phyloP scores from a whole-genome alignment of 2,888 invertebrate genomes.

The Scaptomyza cyrtandrae region DNA sequence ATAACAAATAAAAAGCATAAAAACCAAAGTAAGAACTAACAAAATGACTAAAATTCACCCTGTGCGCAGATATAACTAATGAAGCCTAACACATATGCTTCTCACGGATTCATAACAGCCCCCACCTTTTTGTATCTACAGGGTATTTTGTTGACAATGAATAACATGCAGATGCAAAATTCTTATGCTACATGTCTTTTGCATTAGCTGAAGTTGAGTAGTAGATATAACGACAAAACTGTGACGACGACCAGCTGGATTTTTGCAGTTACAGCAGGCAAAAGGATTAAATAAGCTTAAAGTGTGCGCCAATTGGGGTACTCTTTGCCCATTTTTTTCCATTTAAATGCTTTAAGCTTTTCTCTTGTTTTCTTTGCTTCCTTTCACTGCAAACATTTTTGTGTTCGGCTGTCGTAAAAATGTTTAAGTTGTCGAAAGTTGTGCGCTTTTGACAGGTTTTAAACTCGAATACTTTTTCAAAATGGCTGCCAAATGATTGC shows the following conservation, averaged over 20 bases:
- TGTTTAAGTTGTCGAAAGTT: constrained; percentile 42
- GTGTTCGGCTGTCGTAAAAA: constrained; percentile 52
- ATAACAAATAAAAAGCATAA: constrained; percentile 38
- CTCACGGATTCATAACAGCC: too few relatives aligned
- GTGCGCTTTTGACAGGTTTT: constrained; percentile 2
- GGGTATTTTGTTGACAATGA: constrained; percentile 16
- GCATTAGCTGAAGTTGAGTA: constrained; percentile 41
- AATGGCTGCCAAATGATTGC: constrained; percentile 32
- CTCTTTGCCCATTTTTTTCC: not conserved
- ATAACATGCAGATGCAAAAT: constrained; percentile 21
- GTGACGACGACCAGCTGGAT: constrained; percentile 31
- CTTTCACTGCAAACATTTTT: constrained; percentile 24
- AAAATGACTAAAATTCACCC: constrained; percentile 11
- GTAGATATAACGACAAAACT: constrained; percentile 43
- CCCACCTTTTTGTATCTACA: constrained; percentile 1
- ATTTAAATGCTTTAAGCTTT: constrained; percentile 39
- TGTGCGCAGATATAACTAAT: not conserved
- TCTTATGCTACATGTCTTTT: constrained; percentile 48
- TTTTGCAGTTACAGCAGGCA: constrained; percentile 16
- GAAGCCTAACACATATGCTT: not conserved
- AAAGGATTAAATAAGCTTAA: constrained; percentile 28
- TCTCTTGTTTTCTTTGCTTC: constrained; percentile 22
- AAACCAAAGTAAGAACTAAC: not conserved
- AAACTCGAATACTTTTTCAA: constrained; percentile 19
- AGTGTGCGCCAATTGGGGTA: not conserved